Conservation (phyloP, 2,113 vertebrate genomes). For the Calidris pygmaea region DNA sequence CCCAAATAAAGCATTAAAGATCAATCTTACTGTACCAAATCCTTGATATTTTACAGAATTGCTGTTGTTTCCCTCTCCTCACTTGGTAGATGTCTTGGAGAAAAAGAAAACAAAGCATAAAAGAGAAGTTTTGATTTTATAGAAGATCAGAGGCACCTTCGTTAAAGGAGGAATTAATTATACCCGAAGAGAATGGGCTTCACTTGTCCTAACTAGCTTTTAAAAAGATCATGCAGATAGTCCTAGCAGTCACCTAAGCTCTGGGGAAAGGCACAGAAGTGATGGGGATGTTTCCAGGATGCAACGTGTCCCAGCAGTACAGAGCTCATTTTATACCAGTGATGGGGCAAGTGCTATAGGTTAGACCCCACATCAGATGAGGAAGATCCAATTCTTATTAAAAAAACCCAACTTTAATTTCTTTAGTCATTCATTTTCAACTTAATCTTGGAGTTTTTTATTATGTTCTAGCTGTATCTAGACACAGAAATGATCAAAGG, state of each 20-base stretch:
- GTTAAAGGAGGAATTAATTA: background rate
- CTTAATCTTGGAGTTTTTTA: background rate
- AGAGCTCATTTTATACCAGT: no score
- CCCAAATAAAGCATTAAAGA: background rate
- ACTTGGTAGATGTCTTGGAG: background rate
- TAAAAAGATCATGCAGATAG: background rate
- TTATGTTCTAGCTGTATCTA: background rate
- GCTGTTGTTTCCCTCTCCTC: background rate
- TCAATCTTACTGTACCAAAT: background rate
- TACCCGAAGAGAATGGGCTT: background rate
- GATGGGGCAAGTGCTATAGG: background rate
- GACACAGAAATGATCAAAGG: background rate
- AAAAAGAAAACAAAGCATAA: background rate
- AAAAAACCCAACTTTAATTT: fast-evolving
- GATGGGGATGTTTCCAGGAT: background rate
- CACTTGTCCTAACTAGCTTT: background rate
- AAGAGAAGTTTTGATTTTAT: background rate
- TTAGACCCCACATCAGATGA: background rate
- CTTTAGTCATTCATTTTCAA: background rate
- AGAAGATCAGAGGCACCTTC: background rate
- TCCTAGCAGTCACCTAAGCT: background rate
- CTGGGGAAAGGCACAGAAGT: background rate
- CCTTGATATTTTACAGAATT: background rate
- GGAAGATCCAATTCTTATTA: background rate
- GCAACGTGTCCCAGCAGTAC: background rate